Base-by-base conservation (phyloP, 2,113 vertebrate genomes). In the Pituophis catenifer region DNA sequence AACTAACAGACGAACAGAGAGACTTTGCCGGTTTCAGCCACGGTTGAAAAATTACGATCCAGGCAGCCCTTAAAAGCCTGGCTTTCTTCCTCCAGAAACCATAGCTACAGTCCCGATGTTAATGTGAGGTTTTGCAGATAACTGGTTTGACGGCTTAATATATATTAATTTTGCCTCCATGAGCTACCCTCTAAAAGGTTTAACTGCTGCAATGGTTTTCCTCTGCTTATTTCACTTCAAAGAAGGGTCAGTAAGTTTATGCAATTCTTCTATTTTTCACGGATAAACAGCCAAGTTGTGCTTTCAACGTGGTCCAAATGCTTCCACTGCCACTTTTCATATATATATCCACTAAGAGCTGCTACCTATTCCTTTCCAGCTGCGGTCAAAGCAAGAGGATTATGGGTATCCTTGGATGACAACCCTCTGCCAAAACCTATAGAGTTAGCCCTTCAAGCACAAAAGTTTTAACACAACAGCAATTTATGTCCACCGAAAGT, bases 91-190 rank as follows among this genome's bases (percentile, higher is more conserved):
- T 48, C 50, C n/a, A 62, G 55, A 70, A 87, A 21, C 48, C 15
- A 62, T 26, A 44, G 89, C 33, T 44, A 50, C 26, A 23, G 48
- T 19, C 52, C 24, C 7, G 55, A 55, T 26, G n/a, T 33, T 26
- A 57, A 19, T 7, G 44, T 91, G 94, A 96, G 91, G 94, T 95
- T 92, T 92, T 85, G 0, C 33, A 90, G 94, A 92, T 8, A 88
- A 95, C 87, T 54, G 44, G 23, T 92, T 19, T 19, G 50, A 89
- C 26, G 48, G 3, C 93, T 94, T 50, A 89, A 54, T 21, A 52
- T 24, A 3, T 2, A 57, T 81, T 89, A 91, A 94, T 9, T 59
- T 19, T 86, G 81, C 0, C 94, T 48, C 52, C 6, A 50, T 0
- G 33, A 88, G 65, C 94, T 96, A 92, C 94, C 95, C 54, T 54